A percentile compares a stretch with the other conserved stretches of the same genome.
phyloP scores from a whole-genome alignment of 2,888 invertebrate genomes.

The Eupithecia tripunctaria region DNA sequence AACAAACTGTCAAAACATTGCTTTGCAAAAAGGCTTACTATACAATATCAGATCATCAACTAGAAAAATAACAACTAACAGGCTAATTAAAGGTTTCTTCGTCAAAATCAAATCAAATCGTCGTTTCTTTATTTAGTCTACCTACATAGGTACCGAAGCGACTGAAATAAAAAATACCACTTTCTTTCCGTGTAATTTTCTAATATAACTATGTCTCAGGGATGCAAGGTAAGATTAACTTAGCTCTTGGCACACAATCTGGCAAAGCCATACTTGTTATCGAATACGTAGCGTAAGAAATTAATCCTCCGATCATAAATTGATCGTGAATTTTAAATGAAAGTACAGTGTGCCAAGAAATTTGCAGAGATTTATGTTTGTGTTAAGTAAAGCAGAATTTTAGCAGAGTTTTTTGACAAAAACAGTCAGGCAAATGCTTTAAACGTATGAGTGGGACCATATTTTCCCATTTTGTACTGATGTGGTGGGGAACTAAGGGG shows the following conservation, averaged over 20 bases:
- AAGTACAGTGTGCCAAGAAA: slow-evolving; percentile 17
- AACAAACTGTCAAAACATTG: too few relatives aligned
- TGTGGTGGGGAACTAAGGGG: background rate
- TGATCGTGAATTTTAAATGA: slow-evolving; percentile 11
- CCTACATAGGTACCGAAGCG: too few relatives aligned
- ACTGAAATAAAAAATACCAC: too few relatives aligned
- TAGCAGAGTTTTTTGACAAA: background rate
- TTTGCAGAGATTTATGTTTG: slow-evolving; percentile 4
- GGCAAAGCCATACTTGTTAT: background rate
- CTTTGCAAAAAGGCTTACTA: too few relatives aligned
- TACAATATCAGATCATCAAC: too few relatives aligned
- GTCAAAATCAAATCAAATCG: too few relatives aligned
- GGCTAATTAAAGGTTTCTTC: too few relatives aligned
- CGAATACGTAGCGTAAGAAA: slow-evolving; percentile 6
- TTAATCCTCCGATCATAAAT: slow-evolving; percentile 21
- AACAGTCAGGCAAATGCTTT: slow-evolving; percentile 5
- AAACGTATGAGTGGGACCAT: background rate
- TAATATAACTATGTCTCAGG: too few relatives aligned
- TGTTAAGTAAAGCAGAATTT: background rate
- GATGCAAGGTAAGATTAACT: background rate
- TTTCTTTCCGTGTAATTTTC: too few relatives aligned
- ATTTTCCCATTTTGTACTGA: background rate
- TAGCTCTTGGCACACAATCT: background rate
- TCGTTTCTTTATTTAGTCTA: too few relatives aligned
- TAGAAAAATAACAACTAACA: too few relatives aligned